A percentile compares a stretch with the other conserved stretches of the same genome.
Evolutionary conservation across 2,113 vertebrate species (phyloP).

Genomic region (Paramisgurnus dabryanus): DNA sequence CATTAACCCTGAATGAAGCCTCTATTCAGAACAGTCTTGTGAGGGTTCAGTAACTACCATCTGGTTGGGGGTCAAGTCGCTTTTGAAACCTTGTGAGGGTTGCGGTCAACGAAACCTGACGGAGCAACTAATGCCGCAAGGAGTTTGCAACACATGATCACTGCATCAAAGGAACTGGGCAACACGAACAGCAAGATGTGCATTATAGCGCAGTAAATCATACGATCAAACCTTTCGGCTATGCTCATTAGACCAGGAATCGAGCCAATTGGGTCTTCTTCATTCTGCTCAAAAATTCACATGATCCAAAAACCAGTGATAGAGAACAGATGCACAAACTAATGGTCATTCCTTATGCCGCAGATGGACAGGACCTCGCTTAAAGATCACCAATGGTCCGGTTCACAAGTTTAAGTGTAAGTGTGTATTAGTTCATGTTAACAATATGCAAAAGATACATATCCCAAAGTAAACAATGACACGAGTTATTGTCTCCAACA

Average conservation of each 20-base stretch:
- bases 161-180: slow-evolving; percentile 6
- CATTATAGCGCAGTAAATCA: background rate
- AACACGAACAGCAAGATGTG: slow-evolving; percentile 17
- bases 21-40: background rate
- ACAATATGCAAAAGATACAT: too few relatives aligned
- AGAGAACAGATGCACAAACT: slow-evolving; percentile 4
- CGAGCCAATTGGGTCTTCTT: slow-evolving; percentile 39
- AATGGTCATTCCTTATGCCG: background rate
- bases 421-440: too few relatives aligned
- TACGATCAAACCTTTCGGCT: background rate
- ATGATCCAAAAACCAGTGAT: slow-evolving; percentile 8
- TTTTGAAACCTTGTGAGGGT: background rate
- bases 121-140: background rate
- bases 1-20: background rate
- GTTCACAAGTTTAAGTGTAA: too few relatives aligned
- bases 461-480: too few relatives aligned
- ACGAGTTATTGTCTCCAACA: too few relatives aligned
- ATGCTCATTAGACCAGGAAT: slow-evolving; percentile 33
- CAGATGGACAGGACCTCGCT: background rate
- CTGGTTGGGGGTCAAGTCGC: background rate
- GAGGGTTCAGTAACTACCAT: slow-evolving; percentile 14
- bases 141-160: background rate
- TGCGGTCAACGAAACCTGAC: slow-evolving; percentile 1
- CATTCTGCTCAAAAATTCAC: background rate
- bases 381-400: background rate